phyloP scores from a whole-genome alignment of 2,797 vertebrate genomes.

The Galaxias olidus region DNA sequence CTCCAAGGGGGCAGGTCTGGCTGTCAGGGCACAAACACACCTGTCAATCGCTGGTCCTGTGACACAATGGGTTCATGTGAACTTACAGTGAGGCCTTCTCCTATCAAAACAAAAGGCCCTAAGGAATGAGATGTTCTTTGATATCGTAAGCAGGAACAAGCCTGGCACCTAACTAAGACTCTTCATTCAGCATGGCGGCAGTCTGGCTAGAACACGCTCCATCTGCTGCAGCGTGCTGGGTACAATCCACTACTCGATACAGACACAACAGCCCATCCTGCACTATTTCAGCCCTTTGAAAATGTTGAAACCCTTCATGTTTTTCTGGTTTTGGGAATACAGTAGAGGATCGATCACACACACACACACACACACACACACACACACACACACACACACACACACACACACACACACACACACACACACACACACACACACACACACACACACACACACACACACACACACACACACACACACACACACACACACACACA shows the following conservation, averaged over 20 bases:
- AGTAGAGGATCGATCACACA: not conserved
- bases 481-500: no score
- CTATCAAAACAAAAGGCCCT: not conserved
- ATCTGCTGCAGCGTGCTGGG: slow-evolving; percentile 24
- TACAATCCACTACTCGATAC: no score
- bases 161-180: slow-evolving; percentile 18
- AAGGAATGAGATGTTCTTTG: not conserved
- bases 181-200: slow-evolving; percentile 14
- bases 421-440: no score
- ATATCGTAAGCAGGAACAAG: slow-evolving; percentile 3
- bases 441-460: no score
- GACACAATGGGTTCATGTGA: not conserved
- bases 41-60: slow-evolving; percentile 28
- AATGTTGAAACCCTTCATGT: no score
- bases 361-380: not conserved
- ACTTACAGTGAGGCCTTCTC: not conserved
- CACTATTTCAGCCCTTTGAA: no score
- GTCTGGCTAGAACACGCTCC: slow-evolving; percentile 27
- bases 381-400: no score
- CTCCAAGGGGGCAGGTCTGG: slow-evolving; percentile 93
- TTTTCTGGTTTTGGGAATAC: no score
- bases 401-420: slow-evolving; percentile 1
- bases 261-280: no score
- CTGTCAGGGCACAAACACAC: slow-evolving; percentile 65
- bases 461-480: no score